A percentile compares a stretch with the other conserved stretches of the same genome.
Evolutionary conservation across 92 coral and sea anemone genomes (phyloP).

Genomic region (Epizoanthus illoricatus): DNA sequence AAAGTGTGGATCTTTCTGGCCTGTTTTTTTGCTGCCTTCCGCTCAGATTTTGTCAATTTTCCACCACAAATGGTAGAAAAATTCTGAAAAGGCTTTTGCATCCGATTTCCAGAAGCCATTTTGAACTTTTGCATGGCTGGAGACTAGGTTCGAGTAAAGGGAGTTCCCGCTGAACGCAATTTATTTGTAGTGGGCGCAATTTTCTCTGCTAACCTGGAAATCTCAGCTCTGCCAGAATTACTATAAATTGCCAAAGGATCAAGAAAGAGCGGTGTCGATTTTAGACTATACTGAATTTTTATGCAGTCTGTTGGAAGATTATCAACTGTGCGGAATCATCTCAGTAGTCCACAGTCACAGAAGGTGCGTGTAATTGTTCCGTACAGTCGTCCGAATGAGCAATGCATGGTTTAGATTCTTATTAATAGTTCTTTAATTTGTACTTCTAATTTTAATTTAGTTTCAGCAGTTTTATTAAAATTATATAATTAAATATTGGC

Average conservation of each 20-base stretch:
- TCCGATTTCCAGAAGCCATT: slow-evolving; percentile 70
- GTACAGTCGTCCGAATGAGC: too few relatives aligned
- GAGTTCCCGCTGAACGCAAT: slow-evolving; percentile 9
- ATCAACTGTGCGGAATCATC: slow-evolving; percentile 23
- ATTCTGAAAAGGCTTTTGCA: slow-evolving; percentile 32
- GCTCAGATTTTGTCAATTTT: slow-evolving; percentile 85
- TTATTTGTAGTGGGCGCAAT: too few relatives aligned
- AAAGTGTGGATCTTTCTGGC: slow-evolving; percentile 69
- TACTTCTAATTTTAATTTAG: too few relatives aligned
- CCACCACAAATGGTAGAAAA: slow-evolving; percentile 30
- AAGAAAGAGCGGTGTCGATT: not conserved
- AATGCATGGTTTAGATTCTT: too few relatives aligned
- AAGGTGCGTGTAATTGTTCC: slow-evolving; percentile 4
- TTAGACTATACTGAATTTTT: not conserved
- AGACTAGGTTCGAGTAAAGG: slow-evolving; percentile 28
- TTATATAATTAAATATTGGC: too few relatives aligned
- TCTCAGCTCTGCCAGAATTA: too few relatives aligned
- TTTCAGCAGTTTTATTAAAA: too few relatives aligned
- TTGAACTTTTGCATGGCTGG: slow-evolving; percentile 46
- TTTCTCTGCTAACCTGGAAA: not conserved
- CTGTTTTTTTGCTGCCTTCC: slow-evolving; percentile 86
- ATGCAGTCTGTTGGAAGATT: slow-evolving; percentile 36
- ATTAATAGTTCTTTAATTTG: too few relatives aligned
- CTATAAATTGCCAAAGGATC: too few relatives aligned
- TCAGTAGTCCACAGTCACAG: not conserved